Percentiles rank a stretch among this genome's conserved stretches.
phyloP scores from a whole-genome alignment of 2,797 vertebrate species.

The Clamator glandarius region DNA sequence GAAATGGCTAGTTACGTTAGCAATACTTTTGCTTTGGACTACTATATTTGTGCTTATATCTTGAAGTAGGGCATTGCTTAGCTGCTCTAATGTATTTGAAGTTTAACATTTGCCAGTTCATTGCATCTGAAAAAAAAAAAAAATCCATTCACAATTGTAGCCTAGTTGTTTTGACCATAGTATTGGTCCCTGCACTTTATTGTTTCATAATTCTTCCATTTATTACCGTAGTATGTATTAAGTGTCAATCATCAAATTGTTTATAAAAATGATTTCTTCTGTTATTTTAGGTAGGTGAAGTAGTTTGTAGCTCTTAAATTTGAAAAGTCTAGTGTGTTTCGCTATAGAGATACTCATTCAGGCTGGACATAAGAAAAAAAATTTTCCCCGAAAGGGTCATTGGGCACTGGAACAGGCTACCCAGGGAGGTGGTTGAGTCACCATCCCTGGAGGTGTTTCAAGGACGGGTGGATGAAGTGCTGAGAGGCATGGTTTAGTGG shows the following conservation, averaged over 20 bases:
- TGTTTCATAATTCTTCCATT: not conserved
- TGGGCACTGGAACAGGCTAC: too few species aligned
- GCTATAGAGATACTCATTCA: not conserved
- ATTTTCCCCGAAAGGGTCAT: too few species aligned
- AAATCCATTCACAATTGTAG: not conserved
- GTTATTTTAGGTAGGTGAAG: not conserved
- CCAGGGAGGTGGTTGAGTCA: too few species aligned
- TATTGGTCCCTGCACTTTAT: not conserved
- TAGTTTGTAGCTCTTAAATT: not conserved
- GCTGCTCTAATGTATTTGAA: not conserved
- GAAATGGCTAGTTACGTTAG: conserved; percentile 1
- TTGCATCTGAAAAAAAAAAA: not conserved
- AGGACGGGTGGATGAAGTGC: too few species aligned
- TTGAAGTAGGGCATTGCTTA: not conserved
- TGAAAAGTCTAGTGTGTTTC: not conserved
- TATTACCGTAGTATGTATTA: not conserved
- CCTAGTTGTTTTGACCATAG: not conserved
- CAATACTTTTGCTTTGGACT: not conserved
- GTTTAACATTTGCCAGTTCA: not conserved
- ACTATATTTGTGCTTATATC: not conserved
- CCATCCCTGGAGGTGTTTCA: too few species aligned
- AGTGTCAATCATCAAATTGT: not conserved
- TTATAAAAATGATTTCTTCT: not conserved
- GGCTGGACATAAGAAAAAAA: too few species aligned
- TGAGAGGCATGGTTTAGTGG: too few species aligned